Base-by-base conservation (phyloP, 2,888 invertebrate genomes). In the Biston betularia region DNA sequence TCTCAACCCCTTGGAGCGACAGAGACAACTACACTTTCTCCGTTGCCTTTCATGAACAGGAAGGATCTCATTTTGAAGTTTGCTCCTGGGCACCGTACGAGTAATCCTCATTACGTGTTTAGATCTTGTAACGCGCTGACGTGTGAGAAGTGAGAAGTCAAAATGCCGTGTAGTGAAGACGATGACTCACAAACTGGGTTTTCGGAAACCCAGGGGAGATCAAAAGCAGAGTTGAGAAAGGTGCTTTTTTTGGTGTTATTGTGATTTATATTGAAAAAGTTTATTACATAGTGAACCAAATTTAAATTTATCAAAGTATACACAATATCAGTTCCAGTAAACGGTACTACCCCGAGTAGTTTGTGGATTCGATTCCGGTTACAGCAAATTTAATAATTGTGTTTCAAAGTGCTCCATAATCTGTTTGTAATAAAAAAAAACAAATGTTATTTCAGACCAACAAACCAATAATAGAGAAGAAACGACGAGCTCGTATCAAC, bases 401-500 rank as follows among this genome's bases (percentile, higher is more conserved):
- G 38, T 38, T 38, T 45, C 15, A 15, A 46, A 46, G 8, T 24
- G 8, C 9, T 24, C 10, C 9, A 10, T 24, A 15, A 9, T 14
- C 7, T 8, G 4, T 8, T 46, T n/a, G 6, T 24, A 6, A 11
- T 48, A 33, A 48, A 11, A 5, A 24, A 48, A 4, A 24, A 48
- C 24, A 48, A 35, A 35, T 1, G 33, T 45, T 49, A 40, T 71
- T 72, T 46, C 95, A 98, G 98, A 97, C 97, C 63, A 97, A 98
- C 83, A 98, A 98, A 87, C 98, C 98, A 40, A 97, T 98, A 78
- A 98, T 98, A 97, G 98, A 98, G 90, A 98, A 98, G 89, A 95
- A 97, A 78, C 94, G 98, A 75, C 95, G 98, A 75, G 98, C 98
- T 62, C 95, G 98, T 81, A 98, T 98, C 84, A 98, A 98, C 91